phyloP scores from a whole-genome alignment of 1,140 invertebrate species.

The Temnothorax curvispinosus region DNA sequence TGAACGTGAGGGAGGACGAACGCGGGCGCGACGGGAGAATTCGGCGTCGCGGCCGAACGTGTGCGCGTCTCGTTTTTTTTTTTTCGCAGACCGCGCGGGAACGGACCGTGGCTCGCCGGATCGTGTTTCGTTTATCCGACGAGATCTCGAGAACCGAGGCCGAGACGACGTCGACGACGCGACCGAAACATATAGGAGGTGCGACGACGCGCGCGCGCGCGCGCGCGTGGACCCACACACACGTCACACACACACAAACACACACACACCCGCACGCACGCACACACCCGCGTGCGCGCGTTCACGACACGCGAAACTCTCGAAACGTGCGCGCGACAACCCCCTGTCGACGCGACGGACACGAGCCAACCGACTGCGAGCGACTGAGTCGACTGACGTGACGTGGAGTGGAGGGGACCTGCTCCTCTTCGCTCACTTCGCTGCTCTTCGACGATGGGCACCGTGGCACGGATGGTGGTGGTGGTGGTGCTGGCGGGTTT shows the following conservation, averaged over 20 bases:
- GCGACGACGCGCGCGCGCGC: slow-evolving; percentile 26
- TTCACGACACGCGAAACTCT: background rate
- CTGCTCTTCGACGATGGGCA: background rate
- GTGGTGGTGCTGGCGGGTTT: slow-evolving; percentile 4
- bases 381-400: slow-evolving; percentile 75
- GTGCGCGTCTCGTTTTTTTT: background rate
- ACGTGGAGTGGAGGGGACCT: slow-evolving; percentile 48
- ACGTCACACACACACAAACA: slow-evolving; percentile 7
- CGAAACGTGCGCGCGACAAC: slow-evolving; percentile 23
- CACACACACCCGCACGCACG: background rate
- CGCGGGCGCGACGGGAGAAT: slow-evolving; percentile 48
- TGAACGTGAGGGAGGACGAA: slow-evolving; percentile 61
- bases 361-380: slow-evolving; percentile 47
- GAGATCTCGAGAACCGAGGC: slow-evolving; percentile 34
- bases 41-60: slow-evolving; percentile 54
- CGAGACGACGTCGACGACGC: background rate
- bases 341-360: slow-evolving; percentile 10
- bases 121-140: slow-evolving; percentile 13
- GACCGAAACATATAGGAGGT: slow-evolving; percentile 11
- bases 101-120: background rate
- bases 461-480: background rate
- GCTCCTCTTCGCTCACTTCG: slow-evolving; percentile 7
- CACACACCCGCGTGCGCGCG: background rate
- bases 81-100: background rate
- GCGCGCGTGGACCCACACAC: background rate